Percentiles rank a stretch among this genome's conserved stretches.
Conservation (phyloP, 2,113 vertebrate species). For the Cheirogaleus medius region DNA sequence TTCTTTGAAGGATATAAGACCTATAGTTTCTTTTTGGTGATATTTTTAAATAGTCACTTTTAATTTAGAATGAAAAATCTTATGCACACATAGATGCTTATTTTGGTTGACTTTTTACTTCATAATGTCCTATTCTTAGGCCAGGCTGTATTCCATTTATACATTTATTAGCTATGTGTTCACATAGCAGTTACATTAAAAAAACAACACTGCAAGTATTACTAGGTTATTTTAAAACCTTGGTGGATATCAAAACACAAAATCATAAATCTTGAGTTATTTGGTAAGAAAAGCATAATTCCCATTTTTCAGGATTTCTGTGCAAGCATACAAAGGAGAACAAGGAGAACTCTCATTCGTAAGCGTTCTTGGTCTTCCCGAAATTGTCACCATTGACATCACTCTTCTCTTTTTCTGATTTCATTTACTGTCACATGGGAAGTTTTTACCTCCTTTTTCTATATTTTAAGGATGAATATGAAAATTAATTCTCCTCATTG, state of each 20-base stretch:
- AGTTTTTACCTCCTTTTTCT: not conserved
- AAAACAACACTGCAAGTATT: conserved; percentile 6
- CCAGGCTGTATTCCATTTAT: not conserved
- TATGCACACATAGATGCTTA: not conserved
- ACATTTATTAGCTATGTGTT: not conserved
- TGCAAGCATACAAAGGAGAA: not conserved
- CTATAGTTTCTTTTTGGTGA: not conserved
- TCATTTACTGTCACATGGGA: not conserved
- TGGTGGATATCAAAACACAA: not conserved
- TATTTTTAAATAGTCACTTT: not conserved
- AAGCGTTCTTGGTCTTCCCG: not conserved
- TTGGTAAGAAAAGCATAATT: not conserved
- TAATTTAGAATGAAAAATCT: conserved; percentile 32
- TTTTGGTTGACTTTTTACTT: conserved; percentile 3
- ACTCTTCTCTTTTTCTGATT: not conserved
- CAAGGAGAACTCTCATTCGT: not conserved
- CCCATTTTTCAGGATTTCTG: not conserved
- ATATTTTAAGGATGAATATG: not conserved
- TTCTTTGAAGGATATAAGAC: not conserved
- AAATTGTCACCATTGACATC: not conserved
- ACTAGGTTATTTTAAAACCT: not conserved
- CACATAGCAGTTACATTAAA: not conserved
- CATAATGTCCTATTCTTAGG: not conserved
- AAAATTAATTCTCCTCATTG: not conserved
- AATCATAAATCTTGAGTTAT: not conserved